A percentile compares a stretch with the other conserved stretches of the same genome.
phyloP scores from a whole-genome alignment of 2,888 invertebrate species.

The Drosophila mercatorum region DNA sequence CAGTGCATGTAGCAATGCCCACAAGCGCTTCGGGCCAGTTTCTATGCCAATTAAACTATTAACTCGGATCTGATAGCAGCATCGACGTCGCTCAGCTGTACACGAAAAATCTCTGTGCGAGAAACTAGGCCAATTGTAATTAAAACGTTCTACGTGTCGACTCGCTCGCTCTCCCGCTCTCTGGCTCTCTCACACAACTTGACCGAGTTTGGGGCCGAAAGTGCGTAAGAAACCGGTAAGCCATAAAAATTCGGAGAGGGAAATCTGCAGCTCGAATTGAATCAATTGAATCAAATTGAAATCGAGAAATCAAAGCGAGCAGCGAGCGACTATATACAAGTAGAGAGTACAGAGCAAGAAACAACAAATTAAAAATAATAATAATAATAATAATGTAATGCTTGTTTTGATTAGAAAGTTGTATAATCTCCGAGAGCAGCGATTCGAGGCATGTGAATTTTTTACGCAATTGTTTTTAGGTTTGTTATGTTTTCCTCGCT shows the following conservation, averaged over 20 bases:
- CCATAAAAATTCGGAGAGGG: background rate
- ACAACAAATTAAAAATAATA: slow-evolving; percentile 20
- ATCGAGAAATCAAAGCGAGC: slow-evolving; percentile 27
- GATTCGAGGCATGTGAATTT: slow-evolving; percentile 68
- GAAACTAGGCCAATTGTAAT: slow-evolving; percentile 81
- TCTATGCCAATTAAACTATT: slow-evolving; percentile 71
- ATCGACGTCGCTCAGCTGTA: slow-evolving; percentile 23
- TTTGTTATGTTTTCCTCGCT: slow-evolving; percentile 35
- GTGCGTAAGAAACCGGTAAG: slow-evolving; percentile 47
- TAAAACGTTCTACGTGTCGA: slow-evolving; percentile 79
- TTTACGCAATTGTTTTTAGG: slow-evolving; percentile 62
- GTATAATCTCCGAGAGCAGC: slow-evolving; percentile 67
- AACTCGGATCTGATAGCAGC: slow-evolving; percentile 61
- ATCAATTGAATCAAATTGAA: slow-evolving; percentile 45
- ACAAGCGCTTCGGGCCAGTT: slow-evolving; percentile 36
- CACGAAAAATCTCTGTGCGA: slow-evolving; percentile 38
- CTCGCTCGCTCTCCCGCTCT: background rate
- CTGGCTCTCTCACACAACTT: slow-evolving; percentile 9
- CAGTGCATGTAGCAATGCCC: slow-evolving; percentile 15
- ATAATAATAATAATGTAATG: slow-evolving; percentile 54
- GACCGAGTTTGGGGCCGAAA: slow-evolving; percentile 38
- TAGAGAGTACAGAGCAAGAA: slow-evolving; percentile 20
- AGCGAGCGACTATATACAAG: slow-evolving; percentile 9
- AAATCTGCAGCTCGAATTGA: slow-evolving; percentile 41
- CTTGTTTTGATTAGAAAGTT: slow-evolving; percentile 77